Percentiles rank a stretch among this genome's conserved stretches.
phyloP scores from a whole-genome alignment of 2,797 vertebrate genomes.

The Urocyon cinereoargenteus region DNA sequence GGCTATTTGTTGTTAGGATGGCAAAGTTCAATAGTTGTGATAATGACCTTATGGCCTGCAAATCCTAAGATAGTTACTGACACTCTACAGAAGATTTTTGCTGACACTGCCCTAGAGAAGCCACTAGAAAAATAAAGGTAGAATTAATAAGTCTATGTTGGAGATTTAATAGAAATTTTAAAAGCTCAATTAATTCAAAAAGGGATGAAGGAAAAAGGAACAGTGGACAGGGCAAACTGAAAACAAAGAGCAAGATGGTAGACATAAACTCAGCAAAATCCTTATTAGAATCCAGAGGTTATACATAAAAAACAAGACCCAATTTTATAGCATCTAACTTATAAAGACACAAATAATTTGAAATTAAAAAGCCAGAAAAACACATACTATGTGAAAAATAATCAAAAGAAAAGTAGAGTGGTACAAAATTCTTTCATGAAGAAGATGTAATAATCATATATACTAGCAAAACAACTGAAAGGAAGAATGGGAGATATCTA shows the following conservation, averaged over 20 bases:
- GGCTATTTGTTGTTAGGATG: conserved; percentile 33
- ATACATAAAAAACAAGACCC: not conserved
- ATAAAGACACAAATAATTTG: conserved; percentile 45
- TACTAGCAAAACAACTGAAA: not conserved
- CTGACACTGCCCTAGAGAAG: not conserved
- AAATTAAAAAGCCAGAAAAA: conserved; percentile 45
- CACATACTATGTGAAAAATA: not conserved
- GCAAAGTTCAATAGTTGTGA: not conserved
- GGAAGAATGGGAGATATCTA: not conserved
- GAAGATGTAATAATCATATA: not conserved
- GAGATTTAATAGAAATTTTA: not conserved
- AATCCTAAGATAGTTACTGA: conserved; percentile 5
- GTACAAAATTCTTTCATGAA: not conserved
- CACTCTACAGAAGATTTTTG: not conserved
- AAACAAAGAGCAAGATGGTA: conserved; percentile 2
- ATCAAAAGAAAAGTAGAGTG: conserved; percentile 1
- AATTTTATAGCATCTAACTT: not conserved
- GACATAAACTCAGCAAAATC: not conserved
- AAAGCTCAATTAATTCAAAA: not conserved
- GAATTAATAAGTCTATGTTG: not conserved
- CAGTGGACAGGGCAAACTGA: not conserved
- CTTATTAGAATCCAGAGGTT: not conserved
- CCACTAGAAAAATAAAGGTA: not conserved
- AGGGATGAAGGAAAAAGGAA: not conserved
- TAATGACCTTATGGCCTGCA: not conserved